These are phyloP conservation scores for Andrena minutula DNA, from an alignment of 2,888 invertebrate species.

Conservation along the genomic window DNA sequence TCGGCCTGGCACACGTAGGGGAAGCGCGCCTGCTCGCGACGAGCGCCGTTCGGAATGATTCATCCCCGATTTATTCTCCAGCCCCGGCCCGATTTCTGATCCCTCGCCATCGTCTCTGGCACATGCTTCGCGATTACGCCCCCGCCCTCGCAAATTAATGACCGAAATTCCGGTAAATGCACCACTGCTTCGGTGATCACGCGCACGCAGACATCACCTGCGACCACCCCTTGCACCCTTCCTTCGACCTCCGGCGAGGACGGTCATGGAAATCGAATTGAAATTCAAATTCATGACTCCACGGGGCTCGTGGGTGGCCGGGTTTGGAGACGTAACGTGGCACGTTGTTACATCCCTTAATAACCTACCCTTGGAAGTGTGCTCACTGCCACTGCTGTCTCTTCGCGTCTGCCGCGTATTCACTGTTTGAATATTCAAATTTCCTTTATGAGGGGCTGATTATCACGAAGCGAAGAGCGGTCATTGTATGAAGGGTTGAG, in stretches of 20 bases:
- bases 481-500: too few species aligned
- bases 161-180: slow-evolving; percentile 44
- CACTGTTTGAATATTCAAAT: too few species aligned
- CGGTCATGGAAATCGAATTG: slow-evolving; percentile 46
- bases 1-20: neutral
- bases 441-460: too few species aligned
- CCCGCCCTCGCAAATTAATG: slow-evolving; percentile 64
- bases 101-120: slow-evolving; percentile 39
- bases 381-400: too few species aligned
- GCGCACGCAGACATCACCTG: slow-evolving; percentile 2
- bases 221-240: slow-evolving; percentile 12
- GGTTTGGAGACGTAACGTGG: neutral
- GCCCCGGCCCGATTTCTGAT: neutral
- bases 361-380: neutral
- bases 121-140: slow-evolving; percentile 50
- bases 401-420: too few species aligned
- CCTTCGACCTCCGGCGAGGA: neutral
- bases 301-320: neutral
- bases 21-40: neutral
- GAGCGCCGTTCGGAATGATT: slow-evolving; percentile 26
- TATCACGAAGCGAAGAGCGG: too few species aligned
- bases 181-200: neutral
- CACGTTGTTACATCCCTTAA: slow-evolving; percentile 1
- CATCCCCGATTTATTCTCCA: slow-evolving; percentile 39
- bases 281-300: slow-evolving; percentile 44